Evolutionary conservation across 2,797 vertebrate genomes (phyloP).

Genomic region (Nyctalus aviator): DNA sequence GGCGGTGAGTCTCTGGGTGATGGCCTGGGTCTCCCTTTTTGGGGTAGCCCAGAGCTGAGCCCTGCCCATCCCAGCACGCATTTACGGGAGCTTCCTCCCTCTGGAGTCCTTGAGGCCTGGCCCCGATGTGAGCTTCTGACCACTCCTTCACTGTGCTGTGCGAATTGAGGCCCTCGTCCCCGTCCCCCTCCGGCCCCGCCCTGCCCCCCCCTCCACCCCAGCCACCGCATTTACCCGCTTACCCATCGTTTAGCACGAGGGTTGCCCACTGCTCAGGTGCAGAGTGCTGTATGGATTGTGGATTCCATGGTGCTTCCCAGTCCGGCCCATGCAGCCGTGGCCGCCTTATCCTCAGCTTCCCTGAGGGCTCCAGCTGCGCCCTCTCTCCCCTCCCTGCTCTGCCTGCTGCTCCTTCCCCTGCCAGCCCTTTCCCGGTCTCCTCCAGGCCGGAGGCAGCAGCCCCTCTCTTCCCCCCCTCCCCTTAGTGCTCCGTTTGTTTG

Average conservation of each 20-base stretch:
- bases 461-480: background rate
- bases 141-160: background rate
- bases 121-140: background rate
- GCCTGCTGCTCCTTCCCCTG: background rate
- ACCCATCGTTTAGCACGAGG: background rate
- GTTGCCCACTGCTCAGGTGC: background rate
- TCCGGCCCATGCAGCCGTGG: background rate
- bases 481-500: background rate
- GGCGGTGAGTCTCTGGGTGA: constrained; percentile 72
- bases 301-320: background rate
- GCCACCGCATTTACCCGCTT: background rate
- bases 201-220: too few relatives aligned
- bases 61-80: background rate
- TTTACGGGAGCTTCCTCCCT: background rate
- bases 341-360: background rate
- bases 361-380: background rate
- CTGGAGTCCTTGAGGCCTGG: background rate
- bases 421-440: background rate
- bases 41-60: background rate
- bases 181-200: rapidly evolving
- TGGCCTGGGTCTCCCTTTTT: background rate
- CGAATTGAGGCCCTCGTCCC: background rate
- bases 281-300: background rate
- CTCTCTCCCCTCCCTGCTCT: background rate
- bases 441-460: background rate